Base-by-base conservation (phyloP, 2,888 invertebrate genomes). In the Thymelicus acteon region DNA sequence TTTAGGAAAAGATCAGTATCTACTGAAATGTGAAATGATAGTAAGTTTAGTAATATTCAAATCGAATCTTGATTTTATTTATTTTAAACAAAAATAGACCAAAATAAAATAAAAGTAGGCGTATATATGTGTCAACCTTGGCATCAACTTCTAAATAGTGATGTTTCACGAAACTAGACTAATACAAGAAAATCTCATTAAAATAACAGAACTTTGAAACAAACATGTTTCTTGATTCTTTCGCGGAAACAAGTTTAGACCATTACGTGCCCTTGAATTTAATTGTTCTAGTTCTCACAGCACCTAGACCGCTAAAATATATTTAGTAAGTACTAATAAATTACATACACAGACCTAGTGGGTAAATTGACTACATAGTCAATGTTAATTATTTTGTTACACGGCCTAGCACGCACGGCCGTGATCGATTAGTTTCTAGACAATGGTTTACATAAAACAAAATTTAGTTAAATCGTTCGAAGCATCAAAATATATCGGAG, bases 271-370 rank as follows among this genome's bases (percentile, higher is more conserved):
- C 44, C 58, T 37, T 48, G 15, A 52, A 60, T 48, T 48, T 66
- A 48, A 66, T 60, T 58, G 66, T 60, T 60, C 47, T 15, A 66
- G 66, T 66, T 66, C 58, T 48, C 58, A 66, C 44, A 57, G 57
- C 5, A 19, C n/a, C 13, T 54, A 49, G 49, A 5, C 19, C 19
- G 37, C 63, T 12, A 24, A n/a, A 1, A 19, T 15, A 63, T 52
- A 5, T 52, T 64, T n/a, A 48, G 48, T n/a, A 31, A 44, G 61
- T 62, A 48, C 61, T 31, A 62, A 47, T 40, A 6, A 57, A n/a
- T 37, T 12, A 44, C 10, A 44, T 15, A 60, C 15, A 39, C 13
- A 58, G 60, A 60, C 60, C 60, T 39, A 39, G 40, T 40, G 40
- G 40, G 40, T 7, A 8, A 44, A 12, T 44, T 44, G 10, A 10